Conservation (phyloP, 2,888 invertebrate species). For the Lobophora halterata region DNA sequence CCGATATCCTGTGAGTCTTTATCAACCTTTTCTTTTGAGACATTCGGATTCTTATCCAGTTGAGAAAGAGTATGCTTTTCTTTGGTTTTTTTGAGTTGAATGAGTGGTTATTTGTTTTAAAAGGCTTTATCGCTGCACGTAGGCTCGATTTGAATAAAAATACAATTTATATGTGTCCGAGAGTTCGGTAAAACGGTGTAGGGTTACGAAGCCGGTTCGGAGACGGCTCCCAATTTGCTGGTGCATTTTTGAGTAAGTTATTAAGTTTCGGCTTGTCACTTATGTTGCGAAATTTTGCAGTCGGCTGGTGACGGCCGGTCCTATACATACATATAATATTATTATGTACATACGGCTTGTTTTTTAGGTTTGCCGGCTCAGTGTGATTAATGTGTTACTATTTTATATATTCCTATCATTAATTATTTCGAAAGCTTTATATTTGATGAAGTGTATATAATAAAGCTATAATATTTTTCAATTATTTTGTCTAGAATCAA, state of each 20-base stretch:
- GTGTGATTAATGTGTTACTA: slow-evolving; percentile 23
- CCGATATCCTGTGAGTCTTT: slow-evolving; percentile 54
- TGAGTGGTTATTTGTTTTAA: slow-evolving; percentile 75
- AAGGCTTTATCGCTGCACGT: slow-evolving; percentile 74
- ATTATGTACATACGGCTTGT: slow-evolving; percentile 39
- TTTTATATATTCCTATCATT: slow-evolving; percentile 18
- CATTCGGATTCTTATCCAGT: slow-evolving; percentile 45
- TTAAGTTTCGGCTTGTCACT: slow-evolving; percentile 80
- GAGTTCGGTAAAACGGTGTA: slow-evolving; percentile 70
- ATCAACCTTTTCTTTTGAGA: slow-evolving; percentile 25
- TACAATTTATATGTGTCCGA: slow-evolving; percentile 79
- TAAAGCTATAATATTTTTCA: too few species aligned
- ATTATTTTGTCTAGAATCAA: too few species aligned
- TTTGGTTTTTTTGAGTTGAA: slow-evolving; percentile 41
- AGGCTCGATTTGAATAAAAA: slow-evolving; percentile 79
- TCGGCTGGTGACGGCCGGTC: slow-evolving; percentile 50
- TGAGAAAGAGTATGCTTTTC: slow-evolving; percentile 47
- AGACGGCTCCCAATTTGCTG: slow-evolving; percentile 76
- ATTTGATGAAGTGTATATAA: slow-evolving; percentile 10
- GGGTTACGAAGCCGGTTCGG: slow-evolving; percentile 74
- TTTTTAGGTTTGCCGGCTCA: slow-evolving; percentile 28
- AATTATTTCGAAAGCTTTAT: slow-evolving; percentile 11
- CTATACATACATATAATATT: too few species aligned
- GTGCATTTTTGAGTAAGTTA: slow-evolving; percentile 79
- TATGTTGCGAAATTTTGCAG: slow-evolving; percentile 75